Base-by-base conservation (phyloP, 2,888 invertebrate genomes). In the Alviniconcha strummeri region DNA sequence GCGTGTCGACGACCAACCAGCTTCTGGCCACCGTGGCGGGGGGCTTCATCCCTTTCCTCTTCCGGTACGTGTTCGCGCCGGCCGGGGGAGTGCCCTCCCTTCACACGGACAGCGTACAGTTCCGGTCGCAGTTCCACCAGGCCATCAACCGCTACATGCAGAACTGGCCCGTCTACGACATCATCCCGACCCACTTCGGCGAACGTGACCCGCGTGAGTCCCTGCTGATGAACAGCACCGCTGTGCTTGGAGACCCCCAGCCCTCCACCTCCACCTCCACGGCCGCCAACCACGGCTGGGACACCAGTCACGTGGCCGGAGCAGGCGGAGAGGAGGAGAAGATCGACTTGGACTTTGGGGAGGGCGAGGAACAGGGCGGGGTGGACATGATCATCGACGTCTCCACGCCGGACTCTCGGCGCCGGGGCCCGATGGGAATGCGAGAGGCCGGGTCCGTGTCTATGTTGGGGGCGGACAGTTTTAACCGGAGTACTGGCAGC, bases 31-130 rank as follows among this genome's bases (percentile, higher is more conserved):
- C 90, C 0, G 84, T 89, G 8, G 89, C 88, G 7, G 89, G 90
- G 8, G 90, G 90, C 15, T 88, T 89, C 60, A 56, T 91, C 11
- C 91, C 91, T 7, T 87, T 87, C 36, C 78, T 91, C 11, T 85
- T 91, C 75, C 82, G 85, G 69, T 77, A 89, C 55, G 86, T 91
- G 72, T 89, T 91, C 88, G 81, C 81, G 17, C 88, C 89, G 4
- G 86, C 81, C 5, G 86, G 88, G 5, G 87, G 87, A 6, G 88
- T 88, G 1, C 85, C 88, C 17, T 87, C 88, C 57, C 83, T 92
- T 55, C 88, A 91, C 64, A 90, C 90, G 0, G 88, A 89, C n/a
- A 89, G 90, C 36, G 83, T 91, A 8, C 87, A 88, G 83, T 89
- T 89, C 69, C 81, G 82, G 64, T 86, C 84, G 4, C 85, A 87